Evolutionary conservation across 2,888 invertebrate genomes (phyloP), one percentile per base, ranked within the genome.

Genomic region (Alsophila aescularia): DNA sequence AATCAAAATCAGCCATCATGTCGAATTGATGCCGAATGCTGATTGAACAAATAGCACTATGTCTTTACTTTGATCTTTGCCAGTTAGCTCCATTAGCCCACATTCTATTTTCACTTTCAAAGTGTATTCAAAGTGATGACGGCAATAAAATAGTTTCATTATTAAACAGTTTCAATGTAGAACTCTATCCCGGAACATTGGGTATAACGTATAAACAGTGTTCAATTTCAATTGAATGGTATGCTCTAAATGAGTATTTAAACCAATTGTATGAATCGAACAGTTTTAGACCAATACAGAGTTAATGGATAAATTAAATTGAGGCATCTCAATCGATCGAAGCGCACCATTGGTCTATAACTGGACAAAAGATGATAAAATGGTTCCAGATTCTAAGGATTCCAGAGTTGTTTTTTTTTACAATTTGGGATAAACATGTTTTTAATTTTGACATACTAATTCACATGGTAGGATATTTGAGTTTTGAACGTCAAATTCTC

Each of bases 21-120:
- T 47, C 35, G 36, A 32, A 47, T 42, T 12, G 41, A 32, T 31
- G 29, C 40, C 14, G 9, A 27, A 32, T 31, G 29, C 40, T 15
- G 9, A 27, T 41, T 32, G n/a, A 18, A 14, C 31, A 32, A 52
- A 44, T 34, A 42, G 35, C 47, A 47, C 41, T 53, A 36, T 47
- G 52, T 47, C 21, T 43, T 42, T 54, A 16, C 48, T 54, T 54
- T 54, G 49, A 54, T 49, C 44, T 54, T 40, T 14, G 7, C 43
- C 13, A 49, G 29, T 52, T 47, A n/a, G 34, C 43, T 6, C 39
- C 43, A 49, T 49, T 54, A 43, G 39, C 49, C 54, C 18, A 49
- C 29, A 54, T 54, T 49, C 43, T 48, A 48, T 48, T 37, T 47
- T 31, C 39, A 32, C 42, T 48, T 48, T 39, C 43, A 13, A 14